Evolutionary conservation across 1,140 invertebrate genomes (phyloP).

Genomic region (Scaptomyza pallida): DNA sequence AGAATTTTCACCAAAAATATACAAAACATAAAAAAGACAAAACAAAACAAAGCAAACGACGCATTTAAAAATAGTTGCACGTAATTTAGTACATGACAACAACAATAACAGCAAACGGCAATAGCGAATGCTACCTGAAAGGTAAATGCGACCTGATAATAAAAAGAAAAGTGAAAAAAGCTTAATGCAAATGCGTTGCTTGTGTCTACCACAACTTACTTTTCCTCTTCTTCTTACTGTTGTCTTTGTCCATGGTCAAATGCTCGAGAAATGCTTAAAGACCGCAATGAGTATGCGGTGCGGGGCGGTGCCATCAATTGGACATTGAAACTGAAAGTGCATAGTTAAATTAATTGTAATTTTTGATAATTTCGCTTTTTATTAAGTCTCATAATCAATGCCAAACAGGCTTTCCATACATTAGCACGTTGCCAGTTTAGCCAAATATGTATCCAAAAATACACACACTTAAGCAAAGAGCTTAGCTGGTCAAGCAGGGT

Average conservation of each 20-base stretch:
- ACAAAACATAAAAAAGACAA: slow-evolving; percentile 22
- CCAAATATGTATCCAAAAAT: slow-evolving; percentile 7
- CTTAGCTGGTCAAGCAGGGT: background rate
- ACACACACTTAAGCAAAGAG: slow-evolving; percentile 37
- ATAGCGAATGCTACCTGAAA: slow-evolving; percentile 38
- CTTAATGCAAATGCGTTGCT: slow-evolving; percentile 59
- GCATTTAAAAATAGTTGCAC: slow-evolving; percentile 77
- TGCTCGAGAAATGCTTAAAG: slow-evolving; percentile 61
- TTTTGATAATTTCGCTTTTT: slow-evolving; percentile 56
- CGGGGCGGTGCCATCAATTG: slow-evolving; percentile 1
- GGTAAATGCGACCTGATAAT: slow-evolving; percentile 46
- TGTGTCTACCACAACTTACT: background rate
- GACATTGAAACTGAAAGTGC: slow-evolving; percentile 62
- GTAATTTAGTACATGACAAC: slow-evolving; percentile 66
- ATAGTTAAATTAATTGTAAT: slow-evolving; percentile 51
- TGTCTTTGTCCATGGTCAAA: slow-evolving; percentile 12
- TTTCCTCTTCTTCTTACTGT: background rate
- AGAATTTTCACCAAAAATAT: slow-evolving; percentile 65
- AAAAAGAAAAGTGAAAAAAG: slow-evolving; percentile 51
- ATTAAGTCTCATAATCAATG: slow-evolving; percentile 35
- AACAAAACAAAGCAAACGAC: slow-evolving; percentile 37
- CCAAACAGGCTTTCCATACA: slow-evolving; percentile 21
- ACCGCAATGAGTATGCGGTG: slow-evolving; percentile 39
- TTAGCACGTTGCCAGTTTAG: slow-evolving; percentile 22
- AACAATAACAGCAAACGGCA: slow-evolving; percentile 28